A percentile compares a stretch with the other conserved stretches of the same genome.
Conservation (phyloP, 92 coral and sea anemone species). For the Palythoa caribaeorum region DNA sequence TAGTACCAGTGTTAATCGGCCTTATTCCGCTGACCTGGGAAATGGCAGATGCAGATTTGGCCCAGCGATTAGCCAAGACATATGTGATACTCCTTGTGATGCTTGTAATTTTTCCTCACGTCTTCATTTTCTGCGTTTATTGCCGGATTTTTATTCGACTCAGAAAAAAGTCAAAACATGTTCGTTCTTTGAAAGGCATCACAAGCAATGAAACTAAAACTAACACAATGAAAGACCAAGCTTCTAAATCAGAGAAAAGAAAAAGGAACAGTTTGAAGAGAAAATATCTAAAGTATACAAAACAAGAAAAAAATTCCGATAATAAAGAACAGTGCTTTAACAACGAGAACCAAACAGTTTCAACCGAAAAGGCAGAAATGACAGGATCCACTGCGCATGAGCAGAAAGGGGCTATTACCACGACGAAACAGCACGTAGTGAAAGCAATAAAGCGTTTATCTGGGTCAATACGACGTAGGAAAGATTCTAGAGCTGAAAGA, state of each 20-base stretch:
- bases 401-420: neutral
- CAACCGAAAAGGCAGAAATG: neutral
- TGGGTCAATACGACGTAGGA: neutral
- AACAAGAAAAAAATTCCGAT: neutral
- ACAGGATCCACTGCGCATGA: neutral
- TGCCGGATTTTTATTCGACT: slow-evolving; percentile 36
- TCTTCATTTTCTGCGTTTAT: slow-evolving; percentile 13
- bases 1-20: slow-evolving; percentile 15
- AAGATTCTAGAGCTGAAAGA: slow-evolving; percentile 36
- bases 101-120: neutral
- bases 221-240: neutral
- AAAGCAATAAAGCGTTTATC: slow-evolving; percentile 9
- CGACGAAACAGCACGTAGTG: neutral
- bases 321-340: neutral
- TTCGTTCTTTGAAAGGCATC: neutral
- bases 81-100: slow-evolving; percentile 14
- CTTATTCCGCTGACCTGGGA: slow-evolving; percentile 21
- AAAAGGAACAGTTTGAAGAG: neutral
- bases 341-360: neutral
- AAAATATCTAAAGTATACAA: neutral
- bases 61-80: neutral
- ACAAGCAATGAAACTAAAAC: neutral
- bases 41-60: neutral
- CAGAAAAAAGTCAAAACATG: slow-evolving; percentile 16
- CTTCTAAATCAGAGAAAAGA: neutral